Base-by-base conservation (phyloP, 2,888 invertebrate species). In the Celastrina argiolus region DNA sequence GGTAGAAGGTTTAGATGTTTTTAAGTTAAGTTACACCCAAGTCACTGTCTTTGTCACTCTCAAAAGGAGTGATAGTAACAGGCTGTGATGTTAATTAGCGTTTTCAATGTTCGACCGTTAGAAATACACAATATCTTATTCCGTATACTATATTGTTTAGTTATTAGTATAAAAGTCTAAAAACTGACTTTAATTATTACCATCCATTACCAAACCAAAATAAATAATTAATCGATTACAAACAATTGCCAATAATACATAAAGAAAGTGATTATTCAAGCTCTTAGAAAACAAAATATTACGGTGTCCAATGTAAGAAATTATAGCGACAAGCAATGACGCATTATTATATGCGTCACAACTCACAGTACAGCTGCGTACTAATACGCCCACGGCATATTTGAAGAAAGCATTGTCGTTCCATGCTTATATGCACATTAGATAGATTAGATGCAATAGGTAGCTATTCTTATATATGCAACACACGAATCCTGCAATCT, bases 331-430 rank as follows among this genome's bases (percentile, higher is more conserved):
- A 34, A 59, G 28, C 58, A 31, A 16, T 59, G 59, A 59, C 59
- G 59, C 59, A 59, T 18, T 3, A 34, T 5, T 34, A 12, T 59
- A 59, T 59, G 59, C 59, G 59, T 59, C 59, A 59, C 58, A 45
- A 8, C 6, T 8, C 22, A 31, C 45, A 18, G 58, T 58, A 59
- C 34, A 59, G 31, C 36, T 59, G 59, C 18, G 18, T 34, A 5
- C 36, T 59, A 34, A 36, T 10, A 59, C 59, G 36, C 59, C 59
- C 16, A 59, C 59, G 36, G 4, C 59, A 34, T 31, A 59, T 34
- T 59, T 39, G 5, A 61, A 36, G 18, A 61, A 36, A 39, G 18
- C 22, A 26, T 22, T 18, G 61, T 61, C 18, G 18, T 10, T 7
- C 56, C 26, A 28, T 28, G 31, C n/a, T 31, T 56, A 12, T 28